Base-by-base conservation (phyloP, 2,888 invertebrate genomes). In the Plagodis pulveraria region DNA sequence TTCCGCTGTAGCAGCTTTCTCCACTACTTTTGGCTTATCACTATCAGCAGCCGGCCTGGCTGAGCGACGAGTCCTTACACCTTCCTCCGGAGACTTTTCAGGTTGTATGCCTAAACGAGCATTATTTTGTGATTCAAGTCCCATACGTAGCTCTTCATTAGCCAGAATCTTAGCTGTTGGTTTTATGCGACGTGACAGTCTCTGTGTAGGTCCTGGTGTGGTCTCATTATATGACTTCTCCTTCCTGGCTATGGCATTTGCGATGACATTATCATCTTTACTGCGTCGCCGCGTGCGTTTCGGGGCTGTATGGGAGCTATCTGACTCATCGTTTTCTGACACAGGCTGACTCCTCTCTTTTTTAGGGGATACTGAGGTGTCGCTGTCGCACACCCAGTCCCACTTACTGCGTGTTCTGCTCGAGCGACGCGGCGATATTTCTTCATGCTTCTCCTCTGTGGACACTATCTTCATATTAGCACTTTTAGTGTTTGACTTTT, bases 161-260 rank as follows among this genome's bases (percentile, higher is more conserved):
- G 95, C 95, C 33, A 95, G 83, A 47, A 95, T 93, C 80, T 95
- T 95, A 6, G 94, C 93, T 5, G 95, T 95, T 6, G 95, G 95
- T 76, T 95, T 95, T 53, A 95, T 94, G 55, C 94, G 92, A 5
- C 95, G 89, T 0, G 89, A 87, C 7, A 84, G 65, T 11, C 91
- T 72, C 56, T 86, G 86, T 2, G 83, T 76, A 5, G 85, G 77
- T 5, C 72, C 65, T 10, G 89, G 83, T 5, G 88, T 76, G 1
- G 72, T 69, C 70, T 93, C 93, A 70, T 94, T 94, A 71, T 95
- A 95, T 0, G 94, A 94, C 70, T 96, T 96, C 77, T 96, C 95
- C 77, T 96, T 96, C 10, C 95, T 91, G 0, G 95, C 95, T 71
- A 96, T 96, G 8, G 96, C 96, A 81, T 94, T 95, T 63, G 96